Percentiles rank a stretch among this genome's conserved stretches.
phyloP scores from a whole-genome alignment of 30 jellyfish, hydroid and myxozoan genomes.

The Chrysaora quinquecirrha region DNA sequence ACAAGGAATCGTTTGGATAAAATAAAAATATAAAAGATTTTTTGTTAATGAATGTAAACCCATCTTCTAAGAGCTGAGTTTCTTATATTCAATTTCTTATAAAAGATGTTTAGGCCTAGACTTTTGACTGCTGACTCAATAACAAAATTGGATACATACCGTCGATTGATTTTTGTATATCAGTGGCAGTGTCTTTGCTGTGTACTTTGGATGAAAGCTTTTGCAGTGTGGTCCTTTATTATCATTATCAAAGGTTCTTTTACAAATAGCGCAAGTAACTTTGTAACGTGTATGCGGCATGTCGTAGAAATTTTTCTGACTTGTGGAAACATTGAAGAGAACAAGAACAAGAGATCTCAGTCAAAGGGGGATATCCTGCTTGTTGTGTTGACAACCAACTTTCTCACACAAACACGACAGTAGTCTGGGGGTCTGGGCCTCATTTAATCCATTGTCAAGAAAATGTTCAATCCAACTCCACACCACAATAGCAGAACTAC shows the following conservation, averaged over 20 bases:
- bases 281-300: slow-evolving; percentile 59
- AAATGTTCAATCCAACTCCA: no score
- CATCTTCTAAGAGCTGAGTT: not conserved
- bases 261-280: slow-evolving; percentile 64
- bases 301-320: no score
- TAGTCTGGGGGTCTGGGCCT: no score
- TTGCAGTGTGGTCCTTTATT: slow-evolving; percentile 61
- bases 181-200: slow-evolving; percentile 54
- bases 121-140: slow-evolving; percentile 23
- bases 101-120: no score
- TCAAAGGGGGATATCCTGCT: no score
- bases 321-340: no score
- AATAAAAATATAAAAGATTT: not conserved
- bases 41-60: slow-evolving; percentile 17
- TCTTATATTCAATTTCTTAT: not conserved
- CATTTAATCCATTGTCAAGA: no score
- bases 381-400: no score
- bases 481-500: no score
- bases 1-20: slow-evolving; percentile 16
- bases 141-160: slow-evolving; percentile 20
- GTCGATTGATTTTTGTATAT: slow-evolving; percentile 48
- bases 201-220: slow-evolving; percentile 57
- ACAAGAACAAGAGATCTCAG: no score
- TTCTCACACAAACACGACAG: no score
- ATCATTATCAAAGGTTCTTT: slow-evolving; percentile 48